Evolutionary conservation across 2,113 vertebrate species (phyloP).

Genomic region (Pollachius pollachius): DNA sequence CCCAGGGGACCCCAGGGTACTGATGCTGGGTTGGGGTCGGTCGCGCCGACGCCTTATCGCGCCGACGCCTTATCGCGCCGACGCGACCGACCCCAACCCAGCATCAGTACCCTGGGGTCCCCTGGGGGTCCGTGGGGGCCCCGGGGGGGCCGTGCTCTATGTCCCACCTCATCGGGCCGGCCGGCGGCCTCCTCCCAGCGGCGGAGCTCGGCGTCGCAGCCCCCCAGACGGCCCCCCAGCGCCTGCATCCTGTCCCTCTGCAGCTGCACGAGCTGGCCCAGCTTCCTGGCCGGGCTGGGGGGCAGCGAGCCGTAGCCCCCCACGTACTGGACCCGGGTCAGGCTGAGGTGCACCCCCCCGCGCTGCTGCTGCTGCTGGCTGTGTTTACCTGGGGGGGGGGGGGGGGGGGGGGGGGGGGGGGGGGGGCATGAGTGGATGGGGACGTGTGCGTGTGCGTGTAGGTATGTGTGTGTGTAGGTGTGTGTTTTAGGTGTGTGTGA

Average conservation of each 20-base stretch:
- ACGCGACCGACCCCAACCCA: too few relatives aligned
- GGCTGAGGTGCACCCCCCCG: slow-evolving; percentile 48
- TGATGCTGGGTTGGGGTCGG: too few relatives aligned
- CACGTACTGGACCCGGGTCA: slow-evolving; percentile 46
- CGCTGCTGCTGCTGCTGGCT: slow-evolving; percentile 31
- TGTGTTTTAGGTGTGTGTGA: too few relatives aligned
- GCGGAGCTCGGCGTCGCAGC: slow-evolving; percentile 80
- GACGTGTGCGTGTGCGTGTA: too few relatives aligned
- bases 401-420: not conserved
- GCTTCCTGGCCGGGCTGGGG: slow-evolving; percentile 73
- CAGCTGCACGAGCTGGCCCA: slow-evolving; percentile 84
- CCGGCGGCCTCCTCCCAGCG: slow-evolving; percentile 80
- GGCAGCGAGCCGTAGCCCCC: slow-evolving; percentile 42
- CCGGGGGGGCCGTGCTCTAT: too few relatives aligned
- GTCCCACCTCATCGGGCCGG: slow-evolving; percentile 30
- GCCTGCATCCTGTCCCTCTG: slow-evolving; percentile 88
- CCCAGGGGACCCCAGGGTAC: too few relatives aligned
- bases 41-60: too few relatives aligned
- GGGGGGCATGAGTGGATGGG: not conserved
- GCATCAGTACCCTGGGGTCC: too few relatives aligned
- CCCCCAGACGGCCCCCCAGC: slow-evolving; percentile 84
- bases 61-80: too few relatives aligned
- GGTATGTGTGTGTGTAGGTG: too few relatives aligned
- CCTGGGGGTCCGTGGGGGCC: too few relatives aligned
- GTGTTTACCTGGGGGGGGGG: slow-evolving; percentile 57